Evolutionary conservation across 2,797 vertebrate genomes (phyloP).

Genomic region (Argyrosomus regius): DNA sequence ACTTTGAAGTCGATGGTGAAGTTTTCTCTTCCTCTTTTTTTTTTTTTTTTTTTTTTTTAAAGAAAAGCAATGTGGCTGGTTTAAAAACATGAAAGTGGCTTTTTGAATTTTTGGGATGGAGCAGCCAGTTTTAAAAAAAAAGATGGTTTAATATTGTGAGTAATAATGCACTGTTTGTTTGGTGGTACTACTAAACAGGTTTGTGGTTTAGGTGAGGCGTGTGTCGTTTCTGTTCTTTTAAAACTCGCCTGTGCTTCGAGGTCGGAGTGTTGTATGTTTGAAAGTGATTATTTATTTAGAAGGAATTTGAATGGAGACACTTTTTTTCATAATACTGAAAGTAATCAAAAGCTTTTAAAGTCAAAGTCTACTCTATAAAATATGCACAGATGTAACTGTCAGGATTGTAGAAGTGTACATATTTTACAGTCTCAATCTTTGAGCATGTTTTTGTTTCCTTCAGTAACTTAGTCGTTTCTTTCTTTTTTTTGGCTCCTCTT

Average conservation of each 20-base stretch:
- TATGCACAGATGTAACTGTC: conserved; percentile 47
- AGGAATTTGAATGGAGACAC: conserved; percentile 37
- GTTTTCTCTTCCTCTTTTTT: not conserved
- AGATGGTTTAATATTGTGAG: conserved; percentile 32
- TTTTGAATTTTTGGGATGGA: not conserved
- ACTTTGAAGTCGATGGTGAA: not conserved
- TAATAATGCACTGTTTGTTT: conserved; percentile 64
- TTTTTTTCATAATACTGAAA: conserved; percentile 42
- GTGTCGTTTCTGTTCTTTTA: conserved; percentile 30
- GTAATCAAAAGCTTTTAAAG: conserved; percentile 43
- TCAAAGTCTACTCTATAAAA: conserved; percentile 46
- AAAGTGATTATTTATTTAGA: conserved; percentile 70
- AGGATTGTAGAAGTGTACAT: conserved; percentile 71
- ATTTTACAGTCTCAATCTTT: conserved; percentile 62
- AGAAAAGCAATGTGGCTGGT: not conserved
- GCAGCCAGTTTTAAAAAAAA: not conserved
- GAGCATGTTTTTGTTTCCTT: conserved; percentile 70
- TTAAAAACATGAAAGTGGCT: not conserved
- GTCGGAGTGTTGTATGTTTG: conserved; percentile 45
- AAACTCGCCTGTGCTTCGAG: conserved; percentile 39
- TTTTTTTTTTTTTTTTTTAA: not conserved
- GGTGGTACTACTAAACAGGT: conserved; percentile 58
- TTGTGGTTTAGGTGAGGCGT: conserved; percentile 42
- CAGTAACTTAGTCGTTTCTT: conserved; percentile 32
- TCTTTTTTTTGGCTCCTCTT: conserved; percentile 31